Conservation (phyloP, 2,888 invertebrate genomes). For the Amaurobius ferox region DNA sequence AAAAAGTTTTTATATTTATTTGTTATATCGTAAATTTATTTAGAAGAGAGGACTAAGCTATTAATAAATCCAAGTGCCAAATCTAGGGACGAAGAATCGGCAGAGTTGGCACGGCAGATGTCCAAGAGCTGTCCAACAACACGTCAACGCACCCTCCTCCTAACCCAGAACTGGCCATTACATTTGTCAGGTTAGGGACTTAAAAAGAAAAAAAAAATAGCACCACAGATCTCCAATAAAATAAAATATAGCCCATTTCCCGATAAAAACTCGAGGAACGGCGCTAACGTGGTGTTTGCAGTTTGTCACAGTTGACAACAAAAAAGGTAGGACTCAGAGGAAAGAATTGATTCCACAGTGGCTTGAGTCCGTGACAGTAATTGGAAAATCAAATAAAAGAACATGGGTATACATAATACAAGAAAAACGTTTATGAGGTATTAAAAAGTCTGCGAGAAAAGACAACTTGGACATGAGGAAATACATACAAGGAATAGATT, state of each 20-base stretch:
- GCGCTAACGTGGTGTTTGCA: conserved; percentile 19
- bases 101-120: not conserved
- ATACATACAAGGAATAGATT: too few species aligned
- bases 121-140: conserved; percentile 13
- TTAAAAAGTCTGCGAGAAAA: too few species aligned
- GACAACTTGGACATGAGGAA: too few species aligned
- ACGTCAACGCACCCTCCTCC: not conserved
- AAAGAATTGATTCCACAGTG: too few species aligned
- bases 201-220: conserved; percentile 1
- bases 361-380: too few species aligned
- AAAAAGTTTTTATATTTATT: too few species aligned
- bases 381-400: too few species aligned
- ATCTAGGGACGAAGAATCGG: not conserved
- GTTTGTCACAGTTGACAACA: conserved; percentile 41
- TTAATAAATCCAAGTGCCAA: too few species aligned
- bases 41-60: too few species aligned
- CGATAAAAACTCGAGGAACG: conserved; percentile 30
- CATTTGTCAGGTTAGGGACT: conserved; percentile 2
- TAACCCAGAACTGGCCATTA: not conserved
- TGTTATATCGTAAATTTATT: too few species aligned
- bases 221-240: conserved; percentile 13
- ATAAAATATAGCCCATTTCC: conserved; percentile 52
- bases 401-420: too few species aligned
- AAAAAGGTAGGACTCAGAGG: not conserved
- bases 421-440: too few species aligned